These are phyloP conservation scores for Syrphus vitripennis DNA, from an alignment of 2,888 invertebrate species.

Conservation along the genomic window DNA sequence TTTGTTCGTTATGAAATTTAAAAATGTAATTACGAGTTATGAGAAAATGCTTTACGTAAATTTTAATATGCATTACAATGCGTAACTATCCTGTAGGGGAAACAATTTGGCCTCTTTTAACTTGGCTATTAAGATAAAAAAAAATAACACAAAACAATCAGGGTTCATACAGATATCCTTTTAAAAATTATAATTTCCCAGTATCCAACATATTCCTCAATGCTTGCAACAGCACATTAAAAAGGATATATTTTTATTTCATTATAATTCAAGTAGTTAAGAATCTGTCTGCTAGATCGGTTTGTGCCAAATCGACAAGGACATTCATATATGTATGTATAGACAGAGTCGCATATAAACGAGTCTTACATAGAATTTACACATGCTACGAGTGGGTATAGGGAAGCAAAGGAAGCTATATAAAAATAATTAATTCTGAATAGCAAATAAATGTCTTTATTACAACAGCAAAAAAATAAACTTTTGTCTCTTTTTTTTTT, in stretches of 20 bases:
- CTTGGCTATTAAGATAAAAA: not conserved
- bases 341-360: too few relatives aligned
- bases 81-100: not conserved
- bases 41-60: constrained; percentile 17
- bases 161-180: not conserved
- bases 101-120: not conserved
- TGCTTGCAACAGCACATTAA: not conserved
- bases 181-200: constrained; percentile 1
- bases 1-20: constrained; percentile 1
- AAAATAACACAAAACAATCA: not conserved
- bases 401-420: not conserved
- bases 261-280: not conserved
- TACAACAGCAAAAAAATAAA: not conserved
- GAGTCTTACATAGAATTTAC: not conserved
- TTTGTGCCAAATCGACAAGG: constrained; percentile 1
- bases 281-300: not conserved
- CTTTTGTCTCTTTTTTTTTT: not conserved
- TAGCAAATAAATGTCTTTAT: constrained; percentile 21
- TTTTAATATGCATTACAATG: constrained; percentile 36
- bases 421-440: constrained; percentile 20
- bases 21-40: constrained; percentile 49
- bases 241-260: not conserved
- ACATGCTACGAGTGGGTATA: not conserved
- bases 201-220: not conserved
- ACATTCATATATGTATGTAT: too few relatives aligned